These are phyloP conservation scores for Corvus cornix DNA, from an alignment of 2,113 vertebrate species.

Conservation along the genomic window DNA sequence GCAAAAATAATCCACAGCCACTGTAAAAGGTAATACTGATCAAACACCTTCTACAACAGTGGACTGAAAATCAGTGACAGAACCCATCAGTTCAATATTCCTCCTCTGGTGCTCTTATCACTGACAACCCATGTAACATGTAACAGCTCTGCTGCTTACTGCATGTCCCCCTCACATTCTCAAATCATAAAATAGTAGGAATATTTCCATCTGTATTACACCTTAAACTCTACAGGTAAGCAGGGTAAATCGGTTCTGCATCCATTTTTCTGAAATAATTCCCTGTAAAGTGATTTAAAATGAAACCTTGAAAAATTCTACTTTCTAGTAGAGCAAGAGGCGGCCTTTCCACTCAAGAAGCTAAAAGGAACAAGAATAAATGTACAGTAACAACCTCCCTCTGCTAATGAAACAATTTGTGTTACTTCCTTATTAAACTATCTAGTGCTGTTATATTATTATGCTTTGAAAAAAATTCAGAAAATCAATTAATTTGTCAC, in stretches of 20 bases:
- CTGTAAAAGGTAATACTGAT: neutral
- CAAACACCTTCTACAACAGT: neutral
- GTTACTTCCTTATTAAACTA: neutral
- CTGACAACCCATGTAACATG: neutral
- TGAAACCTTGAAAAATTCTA: neutral
- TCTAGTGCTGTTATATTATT: neutral
- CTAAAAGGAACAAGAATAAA: neutral
- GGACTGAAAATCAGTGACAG: neutral
- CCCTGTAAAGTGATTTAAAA: neutral
- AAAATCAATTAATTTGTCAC: constrained; percentile 31
- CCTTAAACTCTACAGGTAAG: neutral
- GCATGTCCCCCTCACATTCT: neutral
- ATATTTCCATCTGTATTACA: neutral
- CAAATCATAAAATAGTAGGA: neutral
- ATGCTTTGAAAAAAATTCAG: neutral
- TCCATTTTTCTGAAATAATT: neutral
- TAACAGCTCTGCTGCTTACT: neutral
- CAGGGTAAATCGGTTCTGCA: neutral
- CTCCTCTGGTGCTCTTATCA: neutral
- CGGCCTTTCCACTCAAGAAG: neutral
- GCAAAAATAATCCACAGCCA: neutral
- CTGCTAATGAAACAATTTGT: neutral
- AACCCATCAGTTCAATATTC: neutral
- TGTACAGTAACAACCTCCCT: neutral
- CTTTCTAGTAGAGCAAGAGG: neutral